phyloP scores from a whole-genome alignment of 2,888 invertebrate species.

The Nephrotoma appendiculata region DNA sequence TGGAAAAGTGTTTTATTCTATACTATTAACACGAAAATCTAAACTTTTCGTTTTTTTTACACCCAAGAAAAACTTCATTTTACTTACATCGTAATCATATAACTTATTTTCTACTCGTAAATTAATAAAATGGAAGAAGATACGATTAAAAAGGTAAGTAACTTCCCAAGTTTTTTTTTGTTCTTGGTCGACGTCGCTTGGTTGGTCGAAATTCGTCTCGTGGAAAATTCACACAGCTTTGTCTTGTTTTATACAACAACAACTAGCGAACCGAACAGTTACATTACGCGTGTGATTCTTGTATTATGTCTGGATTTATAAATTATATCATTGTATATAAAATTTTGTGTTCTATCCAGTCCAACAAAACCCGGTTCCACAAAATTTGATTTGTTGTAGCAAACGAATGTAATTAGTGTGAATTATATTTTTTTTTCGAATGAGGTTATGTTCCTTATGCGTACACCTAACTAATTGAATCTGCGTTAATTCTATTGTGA shows the following conservation, averaged over 20 bases:
- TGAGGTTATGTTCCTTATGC: not conserved
- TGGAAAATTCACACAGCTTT: not conserved
- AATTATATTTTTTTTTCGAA: not conserved
- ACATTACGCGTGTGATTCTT: not conserved
- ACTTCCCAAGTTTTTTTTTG: not conserved
- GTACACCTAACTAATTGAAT: not conserved
- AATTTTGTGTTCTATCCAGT: not conserved
- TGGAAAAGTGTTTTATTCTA: not conserved
- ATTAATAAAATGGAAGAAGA: not conserved
- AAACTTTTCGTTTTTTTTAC: not conserved
- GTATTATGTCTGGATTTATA: not conserved
- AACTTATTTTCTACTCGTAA: not conserved
- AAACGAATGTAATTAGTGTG: not conserved
- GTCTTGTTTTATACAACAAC: not conserved
- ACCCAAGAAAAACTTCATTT: not conserved
- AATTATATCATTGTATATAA: not conserved
- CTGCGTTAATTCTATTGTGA: not conserved
- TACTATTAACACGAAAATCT: not conserved
- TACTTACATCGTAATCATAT: not conserved
- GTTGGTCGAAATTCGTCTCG: not conserved
- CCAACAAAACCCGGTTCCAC: not conserved
- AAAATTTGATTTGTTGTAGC: not conserved
- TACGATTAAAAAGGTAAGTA: slow-evolving; percentile 1
- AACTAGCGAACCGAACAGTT: not conserved
- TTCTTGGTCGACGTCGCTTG: not conserved